A percentile compares a stretch with the other conserved stretches of the same genome.
Evolutionary conservation across 2,113 vertebrate genomes (phyloP).

Genomic region (Mugil cephalus): DNA sequence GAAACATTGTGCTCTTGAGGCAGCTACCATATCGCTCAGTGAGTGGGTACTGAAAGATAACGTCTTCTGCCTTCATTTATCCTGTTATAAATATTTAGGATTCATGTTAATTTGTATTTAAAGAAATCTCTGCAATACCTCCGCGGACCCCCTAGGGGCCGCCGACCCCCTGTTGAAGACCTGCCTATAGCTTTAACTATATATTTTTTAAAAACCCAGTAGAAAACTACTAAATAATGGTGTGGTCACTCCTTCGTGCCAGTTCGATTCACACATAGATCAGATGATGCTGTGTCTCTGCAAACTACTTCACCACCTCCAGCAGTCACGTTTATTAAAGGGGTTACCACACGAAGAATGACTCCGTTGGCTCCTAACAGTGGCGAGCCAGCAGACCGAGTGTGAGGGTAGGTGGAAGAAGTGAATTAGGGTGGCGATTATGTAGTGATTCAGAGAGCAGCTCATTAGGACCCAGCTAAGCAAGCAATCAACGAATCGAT

Average conservation of each 20-base stretch:
- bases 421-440: slow-evolving; percentile 83
- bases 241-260: neutral
- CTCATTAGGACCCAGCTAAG: slow-evolving; percentile 84
- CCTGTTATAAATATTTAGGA: no score
- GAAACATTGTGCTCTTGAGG: no score
- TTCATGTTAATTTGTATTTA: no score
- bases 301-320: slow-evolving; percentile 19
- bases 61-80: no score
- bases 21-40: no score
- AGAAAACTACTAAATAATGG: neutral
- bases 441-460: slow-evolving; percentile 80
- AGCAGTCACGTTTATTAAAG: slow-evolving; percentile 46
- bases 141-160: no score
- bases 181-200: no score
- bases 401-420: slow-evolving; percentile 69
- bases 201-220: no score
- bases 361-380: slow-evolving; percentile 62
- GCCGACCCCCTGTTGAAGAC: no score
- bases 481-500: slow-evolving; percentile 83
- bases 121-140: no score
- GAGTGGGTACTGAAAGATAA: no score
- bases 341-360: slow-evolving; percentile 36
- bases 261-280: slow-evolving; percentile 1
- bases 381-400: slow-evolving; percentile 65
- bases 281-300: neutral